Evolutionary conservation across 2,888 invertebrate genomes (phyloP).

Genomic region (Spodoptera littoralis): DNA sequence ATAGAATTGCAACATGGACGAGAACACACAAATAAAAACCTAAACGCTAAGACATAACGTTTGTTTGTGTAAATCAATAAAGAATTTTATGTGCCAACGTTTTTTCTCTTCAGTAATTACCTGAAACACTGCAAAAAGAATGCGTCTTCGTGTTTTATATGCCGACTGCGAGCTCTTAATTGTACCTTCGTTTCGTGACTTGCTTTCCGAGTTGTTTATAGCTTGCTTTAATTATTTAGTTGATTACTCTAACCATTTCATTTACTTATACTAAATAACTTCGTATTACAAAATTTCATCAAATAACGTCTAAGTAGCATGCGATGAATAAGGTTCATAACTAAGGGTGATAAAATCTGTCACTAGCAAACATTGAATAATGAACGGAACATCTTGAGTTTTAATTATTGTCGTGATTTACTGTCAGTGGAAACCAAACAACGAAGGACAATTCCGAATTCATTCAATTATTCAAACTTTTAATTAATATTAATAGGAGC

Average conservation of each 20-base stretch:
- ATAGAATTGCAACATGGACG: slow-evolving; percentile 22
- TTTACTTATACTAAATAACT: slow-evolving; percentile 17
- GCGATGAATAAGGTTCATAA: slow-evolving; percentile 17
- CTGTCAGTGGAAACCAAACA: slow-evolving; percentile 79
- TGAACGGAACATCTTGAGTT: slow-evolving; percentile 74
- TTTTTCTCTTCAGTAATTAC: slow-evolving; percentile 68
- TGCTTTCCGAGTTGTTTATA: slow-evolving; percentile 70
- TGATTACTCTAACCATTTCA: slow-evolving; percentile 30
- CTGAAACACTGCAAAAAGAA: slow-evolving; percentile 69
- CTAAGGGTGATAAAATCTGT: slow-evolving; percentile 66
- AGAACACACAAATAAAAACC: slow-evolving; percentile 9
- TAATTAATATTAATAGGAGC: slow-evolving; percentile 89
- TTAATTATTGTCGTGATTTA: slow-evolving; percentile 85
- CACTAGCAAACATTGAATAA: slow-evolving; percentile 80
- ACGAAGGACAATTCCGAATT: slow-evolving; percentile 84
- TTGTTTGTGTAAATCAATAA: slow-evolving; percentile 61
- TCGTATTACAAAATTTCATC: slow-evolving; percentile 3
- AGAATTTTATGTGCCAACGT: slow-evolving; percentile 66
- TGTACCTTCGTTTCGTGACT: slow-evolving; percentile 81
- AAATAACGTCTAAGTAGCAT: slow-evolving; percentile 7
- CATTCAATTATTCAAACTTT: slow-evolving; percentile 88
- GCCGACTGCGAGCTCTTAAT: slow-evolving; percentile 80
- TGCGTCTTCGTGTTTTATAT: slow-evolving; percentile 78
- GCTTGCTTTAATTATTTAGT: slow-evolving; percentile 54
- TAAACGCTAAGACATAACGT: slow-evolving; percentile 18